phyloP scores from a whole-genome alignment of 2,113 vertebrate genomes.

The Clarias magur region DNA sequence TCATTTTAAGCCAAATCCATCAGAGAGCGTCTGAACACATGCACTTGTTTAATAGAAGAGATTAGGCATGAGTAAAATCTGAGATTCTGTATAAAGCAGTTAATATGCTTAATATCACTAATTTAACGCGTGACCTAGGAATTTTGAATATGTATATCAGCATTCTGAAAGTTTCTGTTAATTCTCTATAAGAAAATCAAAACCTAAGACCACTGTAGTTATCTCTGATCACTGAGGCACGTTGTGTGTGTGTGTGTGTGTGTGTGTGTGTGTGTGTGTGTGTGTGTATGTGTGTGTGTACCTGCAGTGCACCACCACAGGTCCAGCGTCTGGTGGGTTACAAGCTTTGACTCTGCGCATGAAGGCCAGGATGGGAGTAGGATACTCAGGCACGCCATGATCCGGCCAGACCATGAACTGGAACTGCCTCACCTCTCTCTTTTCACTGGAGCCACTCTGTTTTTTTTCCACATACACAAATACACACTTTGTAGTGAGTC shows the following conservation, averaged over 20 bases:
- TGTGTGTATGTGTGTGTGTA: slow-evolving; percentile 53
- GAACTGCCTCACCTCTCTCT: slow-evolving; percentile 92
- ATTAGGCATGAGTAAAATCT: neutral
- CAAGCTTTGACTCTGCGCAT: slow-evolving; percentile 88
- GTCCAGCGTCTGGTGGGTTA: slow-evolving; percentile 87
- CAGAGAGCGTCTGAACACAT: neutral
- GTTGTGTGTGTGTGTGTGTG: neutral
- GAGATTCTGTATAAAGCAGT: neutral
- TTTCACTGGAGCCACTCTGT: slow-evolving; percentile 93
- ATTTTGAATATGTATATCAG: neutral
- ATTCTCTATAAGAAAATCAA: neutral
- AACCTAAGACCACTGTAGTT: neutral
- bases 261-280: slow-evolving; percentile 16
- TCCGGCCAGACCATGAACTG: slow-evolving; percentile 98
- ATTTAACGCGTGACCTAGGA: neutral
- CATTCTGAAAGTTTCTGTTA: neutral
- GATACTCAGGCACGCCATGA: slow-evolving; percentile 93
- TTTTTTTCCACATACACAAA: neutral
- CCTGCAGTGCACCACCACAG: slow-evolving; percentile 98
- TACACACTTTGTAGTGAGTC: neutral
- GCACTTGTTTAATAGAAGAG: neutral
- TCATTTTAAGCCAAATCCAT: neutral
- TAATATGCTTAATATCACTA: neutral
- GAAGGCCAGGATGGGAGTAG: slow-evolving; percentile 90
- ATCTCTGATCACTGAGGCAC: neutral